These are phyloP conservation scores for Stegodyphus mimosarum DNA, from an alignment of 1,140 invertebrate species.

Conservation along the genomic window DNA sequence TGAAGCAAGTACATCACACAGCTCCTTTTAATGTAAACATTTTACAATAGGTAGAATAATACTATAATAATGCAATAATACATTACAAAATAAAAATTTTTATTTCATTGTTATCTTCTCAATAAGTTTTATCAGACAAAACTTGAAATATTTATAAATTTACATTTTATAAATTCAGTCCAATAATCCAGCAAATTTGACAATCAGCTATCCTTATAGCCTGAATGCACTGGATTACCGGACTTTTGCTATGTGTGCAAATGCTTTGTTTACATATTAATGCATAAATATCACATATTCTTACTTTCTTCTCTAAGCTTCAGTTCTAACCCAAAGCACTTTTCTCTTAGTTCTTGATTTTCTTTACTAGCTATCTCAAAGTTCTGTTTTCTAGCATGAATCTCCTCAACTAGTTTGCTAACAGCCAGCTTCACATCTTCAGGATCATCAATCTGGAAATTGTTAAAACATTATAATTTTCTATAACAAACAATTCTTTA, in stretches of 20 bases:
- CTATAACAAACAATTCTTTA: background rate
- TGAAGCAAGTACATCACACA: no score
- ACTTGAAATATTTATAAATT: no score
- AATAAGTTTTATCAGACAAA: no score
- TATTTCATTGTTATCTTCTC: no score
- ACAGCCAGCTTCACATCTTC: slow-evolving; percentile 17
- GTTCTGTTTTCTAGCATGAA: background rate
- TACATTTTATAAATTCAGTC: background rate
- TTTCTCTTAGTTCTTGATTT: background rate
- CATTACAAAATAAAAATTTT: no score
- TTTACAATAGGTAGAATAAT: no score
- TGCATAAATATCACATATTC: no score
- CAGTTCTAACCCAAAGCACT: background rate
- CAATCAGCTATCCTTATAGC: slow-evolving; percentile 8
- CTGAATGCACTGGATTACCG: background rate
- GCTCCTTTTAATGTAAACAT: no score
- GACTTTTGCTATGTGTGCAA: no score
- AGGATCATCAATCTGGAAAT: slow-evolving; percentile 24
- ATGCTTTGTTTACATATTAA: no score
- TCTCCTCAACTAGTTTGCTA: slow-evolving; percentile 23
- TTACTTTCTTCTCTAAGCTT: no score
- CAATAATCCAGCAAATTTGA: background rate
- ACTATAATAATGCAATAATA: no score
- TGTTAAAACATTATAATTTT: background rate
- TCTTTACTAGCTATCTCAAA: slow-evolving; percentile 17